These are phyloP conservation scores for Hyperoplus lanceolatus DNA, from an alignment of 2,797 vertebrate species.

Conservation along the genomic window DNA sequence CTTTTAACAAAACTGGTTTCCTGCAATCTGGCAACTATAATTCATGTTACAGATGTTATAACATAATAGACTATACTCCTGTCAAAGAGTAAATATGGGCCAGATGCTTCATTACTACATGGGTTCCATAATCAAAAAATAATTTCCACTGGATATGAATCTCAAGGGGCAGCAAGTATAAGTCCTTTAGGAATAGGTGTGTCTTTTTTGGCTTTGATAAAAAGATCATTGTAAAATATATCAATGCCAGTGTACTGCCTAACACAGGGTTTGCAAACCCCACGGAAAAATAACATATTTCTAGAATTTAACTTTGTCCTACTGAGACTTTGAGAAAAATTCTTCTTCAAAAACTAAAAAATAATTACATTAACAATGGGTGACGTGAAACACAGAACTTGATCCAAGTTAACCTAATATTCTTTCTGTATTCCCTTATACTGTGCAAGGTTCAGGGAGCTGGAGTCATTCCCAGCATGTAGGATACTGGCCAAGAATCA, in stretches of 20 bases:
- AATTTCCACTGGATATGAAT: not conserved
- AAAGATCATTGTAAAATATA: conserved; percentile 5
- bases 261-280: not conserved
- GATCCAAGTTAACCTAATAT: conserved; percentile 7
- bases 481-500: conserved; percentile 16
- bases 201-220: conserved; percentile 16
- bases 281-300: not conserved
- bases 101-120: not conserved
- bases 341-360: not conserved
- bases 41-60: conserved; percentile 33
- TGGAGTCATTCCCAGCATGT: conserved; percentile 28
- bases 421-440: conserved; percentile 10
- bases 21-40: conserved; percentile 51
- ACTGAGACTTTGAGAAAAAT: not conserved
- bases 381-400: not conserved
- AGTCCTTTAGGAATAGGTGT: not conserved
- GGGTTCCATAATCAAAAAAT: not conserved
- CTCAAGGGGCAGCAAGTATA: not conserved
- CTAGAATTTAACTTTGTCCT: not conserved
- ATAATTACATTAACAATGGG: not conserved
- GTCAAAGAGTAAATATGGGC: conserved; percentile 11
- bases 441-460: not conserved
- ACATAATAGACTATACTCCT: conserved; percentile 7
- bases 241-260: not conserved
- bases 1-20: conserved; percentile 30